Conservation (phyloP, 1,140 invertebrate genomes). For the Hyles vespertilio region DNA sequence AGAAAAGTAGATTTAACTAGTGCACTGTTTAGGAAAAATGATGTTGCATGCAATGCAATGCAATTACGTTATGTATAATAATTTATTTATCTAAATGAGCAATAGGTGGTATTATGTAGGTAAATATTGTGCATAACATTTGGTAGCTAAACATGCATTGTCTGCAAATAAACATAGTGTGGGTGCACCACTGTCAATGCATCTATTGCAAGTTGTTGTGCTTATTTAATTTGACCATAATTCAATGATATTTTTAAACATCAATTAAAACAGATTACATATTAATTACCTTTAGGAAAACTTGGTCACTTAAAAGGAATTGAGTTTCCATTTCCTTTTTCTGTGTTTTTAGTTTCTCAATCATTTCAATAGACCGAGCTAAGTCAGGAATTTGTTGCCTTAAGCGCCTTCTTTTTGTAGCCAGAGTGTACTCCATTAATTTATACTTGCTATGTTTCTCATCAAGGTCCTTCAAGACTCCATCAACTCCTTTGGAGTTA, state of each 20-base stretch:
- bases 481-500: slow-evolving; percentile 87
- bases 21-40: too few species aligned
- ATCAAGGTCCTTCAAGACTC: slow-evolving; percentile 89
- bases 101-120: too few species aligned
- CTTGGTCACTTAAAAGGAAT: slow-evolving; percentile 96
- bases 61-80: too few species aligned
- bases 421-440: slow-evolving; percentile 95
- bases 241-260: not conserved
- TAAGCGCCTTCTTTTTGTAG: slow-evolving; percentile 88
- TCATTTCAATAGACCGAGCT: slow-evolving; percentile 93
- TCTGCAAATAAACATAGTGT: too few species aligned
- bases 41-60: too few species aligned
- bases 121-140: too few species aligned
- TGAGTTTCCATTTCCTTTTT: slow-evolving; percentile 90
- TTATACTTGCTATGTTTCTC: slow-evolving; percentile 97
- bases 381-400: slow-evolving; percentile 95
- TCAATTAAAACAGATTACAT: not conserved
- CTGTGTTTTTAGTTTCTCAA: slow-evolving; percentile 90
- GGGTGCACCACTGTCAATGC: too few species aligned
- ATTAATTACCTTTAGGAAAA: slow-evolving; percentile 86
- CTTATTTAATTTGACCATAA: not conserved
- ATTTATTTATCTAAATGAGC: too few species aligned
- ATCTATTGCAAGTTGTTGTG: too few species aligned
- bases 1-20: too few species aligned
- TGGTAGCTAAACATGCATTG: too few species aligned